Evolutionary conservation across 1,140 invertebrate species (phyloP), one percentile per base, ranked within the genome.

Genomic region (Arion vulgaris): DNA sequence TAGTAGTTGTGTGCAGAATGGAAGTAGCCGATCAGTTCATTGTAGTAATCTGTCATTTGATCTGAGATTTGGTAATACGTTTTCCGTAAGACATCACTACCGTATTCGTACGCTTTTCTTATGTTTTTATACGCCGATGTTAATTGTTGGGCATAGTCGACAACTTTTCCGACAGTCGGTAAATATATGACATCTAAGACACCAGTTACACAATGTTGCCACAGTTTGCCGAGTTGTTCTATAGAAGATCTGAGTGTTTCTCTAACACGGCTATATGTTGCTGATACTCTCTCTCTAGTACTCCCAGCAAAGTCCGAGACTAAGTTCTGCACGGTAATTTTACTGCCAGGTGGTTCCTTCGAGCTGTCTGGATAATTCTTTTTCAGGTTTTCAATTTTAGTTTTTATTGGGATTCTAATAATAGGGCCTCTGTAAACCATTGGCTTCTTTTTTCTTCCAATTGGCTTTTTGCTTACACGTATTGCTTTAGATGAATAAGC

Each of bases 41-140:
- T 57, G 32, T 53, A 73, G 45, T 80, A 80, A 68, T 62, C 62
- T 38, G 53, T 39, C 34, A 80, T 17, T 69, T 68, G 72, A 23
- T 19, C n/a, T 73, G 78, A 72, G 15, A 80, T 57, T 15, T 53
- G 23, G 19, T 74, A 39, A 39, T 80, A 80, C 1, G 75, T 73
- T 15, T 68, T 75, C n/a, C 53, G 41, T n/a, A 83, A 72, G 19
- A 68, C 77, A 53, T 38, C 75, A 23, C 51, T 66, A 38, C 85
- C 85, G 57, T 85, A 85, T n/a, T 83, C 82, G 49, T 85, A 84
- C 36, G 85, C 82, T 32, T 82, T 78, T 38, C 69, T 79, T 34
- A 85, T 82, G 62, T 83, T 78, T 57, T 53, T 81, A 76, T 83
- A 85, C 17, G 57, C 82, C 17, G 51, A n/a, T 41, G 38, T 83